A percentile compares a stretch with the other conserved stretches of the same genome.
Conservation (phyloP, 2,888 invertebrate genomes). For the Augiades crinisus region DNA sequence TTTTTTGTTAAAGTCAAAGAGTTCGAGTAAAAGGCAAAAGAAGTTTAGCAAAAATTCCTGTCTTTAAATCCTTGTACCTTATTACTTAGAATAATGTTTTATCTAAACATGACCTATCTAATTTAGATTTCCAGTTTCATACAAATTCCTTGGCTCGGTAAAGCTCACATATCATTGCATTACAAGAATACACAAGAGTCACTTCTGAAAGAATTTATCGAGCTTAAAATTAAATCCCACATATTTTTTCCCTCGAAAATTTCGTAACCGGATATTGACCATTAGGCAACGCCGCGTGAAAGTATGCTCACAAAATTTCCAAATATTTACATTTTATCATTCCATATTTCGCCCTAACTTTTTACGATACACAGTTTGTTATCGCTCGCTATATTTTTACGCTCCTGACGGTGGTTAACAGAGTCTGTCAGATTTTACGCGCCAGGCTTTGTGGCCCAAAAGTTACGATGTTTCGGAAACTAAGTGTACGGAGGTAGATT, state of each 20-base stretch:
- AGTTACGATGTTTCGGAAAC: slow-evolving; percentile 13
- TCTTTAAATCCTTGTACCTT: too few species aligned
- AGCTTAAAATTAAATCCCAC: neutral
- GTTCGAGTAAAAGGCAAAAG: too few species aligned
- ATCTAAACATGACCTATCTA: too few species aligned
- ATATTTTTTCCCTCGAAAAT: neutral
- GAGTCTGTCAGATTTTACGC: slow-evolving; percentile 21
- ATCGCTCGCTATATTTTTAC: slow-evolving; percentile 19
- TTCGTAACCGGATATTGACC: neutral
- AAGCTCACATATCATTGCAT: too few species aligned
- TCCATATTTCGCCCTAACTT: slow-evolving; percentile 19
- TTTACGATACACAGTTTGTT: slow-evolving; percentile 20
- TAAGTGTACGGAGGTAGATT: neutral
- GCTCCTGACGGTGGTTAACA: slow-evolving; percentile 10
- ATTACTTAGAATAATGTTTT: too few species aligned
- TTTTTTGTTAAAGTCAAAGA: too few species aligned
- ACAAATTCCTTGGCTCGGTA: too few species aligned
- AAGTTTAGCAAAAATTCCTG: too few species aligned
- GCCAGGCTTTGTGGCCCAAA: slow-evolving; percentile 20
- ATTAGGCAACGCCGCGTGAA: neutral
- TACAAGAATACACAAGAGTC: too few species aligned
- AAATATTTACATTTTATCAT: slow-evolving; percentile 23
- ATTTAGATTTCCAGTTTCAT: too few species aligned
- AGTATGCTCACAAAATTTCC: slow-evolving; percentile 7
- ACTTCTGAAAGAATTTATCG: too few species aligned